These are phyloP conservation scores for Ailurus styani DNA, from an alignment of 2,113 vertebrate genomes.

Conservation along the genomic window DNA sequence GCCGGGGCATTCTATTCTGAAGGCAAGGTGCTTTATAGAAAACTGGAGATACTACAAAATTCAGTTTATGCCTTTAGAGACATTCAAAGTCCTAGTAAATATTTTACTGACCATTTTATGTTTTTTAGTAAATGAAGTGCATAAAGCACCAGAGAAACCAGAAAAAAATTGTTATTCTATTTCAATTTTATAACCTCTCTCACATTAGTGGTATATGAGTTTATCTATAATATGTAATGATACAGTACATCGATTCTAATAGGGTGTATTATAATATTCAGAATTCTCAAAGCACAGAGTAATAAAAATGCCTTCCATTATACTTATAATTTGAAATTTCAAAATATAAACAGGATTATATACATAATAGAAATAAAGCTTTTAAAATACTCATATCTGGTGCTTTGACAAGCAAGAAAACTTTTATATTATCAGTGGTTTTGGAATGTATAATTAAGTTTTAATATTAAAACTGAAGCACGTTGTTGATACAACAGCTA, in stretches of 20 bases:
- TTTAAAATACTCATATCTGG: conserved; percentile 25
- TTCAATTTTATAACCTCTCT: conserved; percentile 74
- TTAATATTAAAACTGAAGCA: conserved; percentile 56
- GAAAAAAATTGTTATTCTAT: conserved; percentile 76
- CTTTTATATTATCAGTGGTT: conserved; percentile 29
- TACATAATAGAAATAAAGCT: conserved; percentile 65
- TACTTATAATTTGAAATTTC: conserved; percentile 60
- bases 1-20: background rate
- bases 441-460: conserved; percentile 50
- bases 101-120: conserved; percentile 82
- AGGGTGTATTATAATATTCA: conserved; percentile 68
- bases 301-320: conserved; percentile 75
- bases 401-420: conserved; percentile 35
- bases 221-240: conserved; percentile 81
- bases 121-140: conserved; percentile 80
- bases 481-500: background rate
- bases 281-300: conserved; percentile 73
- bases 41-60: conserved; percentile 55
- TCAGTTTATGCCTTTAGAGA: conserved; percentile 76
- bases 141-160: conserved; percentile 78
- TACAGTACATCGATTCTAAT: conserved; percentile 81
- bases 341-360: conserved; percentile 74
- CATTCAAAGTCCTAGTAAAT: conserved; percentile 78
- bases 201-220: conserved; percentile 78
- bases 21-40: conserved; percentile 59